phyloP scores from a whole-genome alignment of 2,888 invertebrate species.

The Isoperla grammatica region DNA sequence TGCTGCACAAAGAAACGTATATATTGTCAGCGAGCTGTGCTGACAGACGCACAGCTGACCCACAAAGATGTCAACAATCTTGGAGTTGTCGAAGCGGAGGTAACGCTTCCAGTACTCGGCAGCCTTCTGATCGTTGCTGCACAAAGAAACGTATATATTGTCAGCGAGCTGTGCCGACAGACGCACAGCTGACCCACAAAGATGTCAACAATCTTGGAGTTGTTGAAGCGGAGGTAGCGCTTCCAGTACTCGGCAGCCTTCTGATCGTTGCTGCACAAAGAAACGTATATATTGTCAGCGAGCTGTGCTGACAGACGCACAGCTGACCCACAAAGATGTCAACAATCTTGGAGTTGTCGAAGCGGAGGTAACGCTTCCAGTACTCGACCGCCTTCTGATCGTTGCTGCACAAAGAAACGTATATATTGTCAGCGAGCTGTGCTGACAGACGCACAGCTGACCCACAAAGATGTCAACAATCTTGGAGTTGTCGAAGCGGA shows the following conservation, averaged over 20 bases:
- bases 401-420: no score
- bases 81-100: slow-evolving; percentile 78
- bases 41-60: slow-evolving; percentile 90
- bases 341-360: slow-evolving; percentile 82
- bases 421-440: slow-evolving; percentile 88
- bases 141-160: no score
- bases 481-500: slow-evolving; percentile 79
- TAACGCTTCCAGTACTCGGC: slow-evolving; percentile 83
- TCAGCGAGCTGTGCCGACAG: no score
- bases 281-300: no score
- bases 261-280: no score
- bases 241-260: slow-evolving; percentile 85
- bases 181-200: slow-evolving; percentile 92
- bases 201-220: slow-evolving; percentile 82
- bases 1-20: no score
- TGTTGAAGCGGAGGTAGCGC: slow-evolving; percentile 79
- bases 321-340: slow-evolving; percentile 93
- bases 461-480: slow-evolving; percentile 92
- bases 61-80: slow-evolving; percentile 86
- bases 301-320: slow-evolving; percentile 82
- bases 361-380: slow-evolving; percentile 81
- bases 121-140: slow-evolving; percentile 78
- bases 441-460: slow-evolving; percentile 83
- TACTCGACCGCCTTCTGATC: slow-evolving; percentile 76
- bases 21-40: no score